phyloP scores from a whole-genome alignment of 2,888 invertebrate genomes.

The Leuctra nigra region DNA sequence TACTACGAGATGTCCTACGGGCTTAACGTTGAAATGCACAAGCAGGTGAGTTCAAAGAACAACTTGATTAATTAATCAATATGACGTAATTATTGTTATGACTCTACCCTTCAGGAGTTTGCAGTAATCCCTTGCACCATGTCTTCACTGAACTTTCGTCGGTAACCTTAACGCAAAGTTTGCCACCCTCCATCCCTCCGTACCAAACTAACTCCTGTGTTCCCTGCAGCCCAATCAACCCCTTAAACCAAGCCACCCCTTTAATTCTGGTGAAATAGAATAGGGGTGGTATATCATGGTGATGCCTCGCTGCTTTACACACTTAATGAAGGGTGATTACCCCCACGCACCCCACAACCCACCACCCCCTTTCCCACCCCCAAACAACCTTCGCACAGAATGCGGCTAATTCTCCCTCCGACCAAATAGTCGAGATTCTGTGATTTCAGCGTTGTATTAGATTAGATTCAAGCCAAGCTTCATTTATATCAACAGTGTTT shows the following conservation, averaged over 20 bases:
- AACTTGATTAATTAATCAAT: too few species aligned
- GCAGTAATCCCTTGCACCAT: too few species aligned
- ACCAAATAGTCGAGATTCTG: too few species aligned
- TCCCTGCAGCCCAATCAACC: slow-evolving; percentile 20
- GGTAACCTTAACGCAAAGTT: background rate
- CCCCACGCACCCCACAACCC: background rate
- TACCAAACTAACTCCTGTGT: background rate
- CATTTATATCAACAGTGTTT: too few species aligned
- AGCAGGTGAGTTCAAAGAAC: slow-evolving; percentile 91
- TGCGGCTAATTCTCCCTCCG: background rate
- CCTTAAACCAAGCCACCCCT: slow-evolving; percentile 17
- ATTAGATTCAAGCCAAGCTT: too few species aligned
- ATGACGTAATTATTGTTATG: too few species aligned
- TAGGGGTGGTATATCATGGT: slow-evolving; percentile 13
- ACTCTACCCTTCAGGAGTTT: too few species aligned
- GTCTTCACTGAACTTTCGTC: background rate
- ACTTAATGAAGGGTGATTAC: slow-evolving; percentile 19
- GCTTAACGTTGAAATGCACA: slow-evolving; percentile 96
- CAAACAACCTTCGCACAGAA: background rate
- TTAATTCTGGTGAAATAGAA: slow-evolving; percentile 13
- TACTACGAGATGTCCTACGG: slow-evolving; percentile 98
- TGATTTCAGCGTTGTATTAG: too few species aligned
- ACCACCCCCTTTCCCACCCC: background rate
- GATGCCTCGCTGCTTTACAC: slow-evolving; percentile 11
- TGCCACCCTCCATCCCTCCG: slow-evolving; percentile 26